A percentile compares a stretch with the other conserved stretches of the same genome.
Evolutionary conservation across 2,797 vertebrate genomes (phyloP).

Genomic region (Gallinago nigripennis): DNA sequence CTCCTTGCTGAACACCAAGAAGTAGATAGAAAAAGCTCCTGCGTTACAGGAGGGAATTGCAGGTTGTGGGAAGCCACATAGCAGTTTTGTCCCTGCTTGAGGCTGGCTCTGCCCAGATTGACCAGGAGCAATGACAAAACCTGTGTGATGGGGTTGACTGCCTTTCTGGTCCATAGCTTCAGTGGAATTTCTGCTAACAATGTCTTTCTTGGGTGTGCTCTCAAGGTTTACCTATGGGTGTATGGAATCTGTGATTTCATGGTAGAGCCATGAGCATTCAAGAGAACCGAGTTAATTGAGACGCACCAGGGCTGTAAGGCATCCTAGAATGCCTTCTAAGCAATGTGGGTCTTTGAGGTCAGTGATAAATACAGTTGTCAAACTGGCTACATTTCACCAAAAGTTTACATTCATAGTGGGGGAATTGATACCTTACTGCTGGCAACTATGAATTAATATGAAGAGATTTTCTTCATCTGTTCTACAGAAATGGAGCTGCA

Average conservation of each 20-base stretch:
- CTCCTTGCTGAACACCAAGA: neutral
- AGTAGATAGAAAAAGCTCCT: neutral
- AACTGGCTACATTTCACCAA: neutral
- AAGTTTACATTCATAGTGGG: neutral
- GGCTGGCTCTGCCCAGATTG: neutral
- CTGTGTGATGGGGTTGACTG: neutral
- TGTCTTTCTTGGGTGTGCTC: neutral
- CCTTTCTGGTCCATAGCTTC: neutral
- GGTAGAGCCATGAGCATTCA: neutral
- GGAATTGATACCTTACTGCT: neutral
- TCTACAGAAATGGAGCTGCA: slow-evolving; percentile 85
- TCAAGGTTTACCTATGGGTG: neutral
- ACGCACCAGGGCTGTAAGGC: neutral
- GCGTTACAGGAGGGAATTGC: neutral
- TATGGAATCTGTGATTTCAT: neutral
- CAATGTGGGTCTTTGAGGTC: neutral
- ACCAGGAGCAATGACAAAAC: neutral
- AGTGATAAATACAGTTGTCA: neutral
- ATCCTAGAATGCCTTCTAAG: neutral
- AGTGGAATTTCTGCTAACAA: neutral
- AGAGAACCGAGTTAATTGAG: neutral
- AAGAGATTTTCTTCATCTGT: neutral
- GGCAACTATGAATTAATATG: neutral
- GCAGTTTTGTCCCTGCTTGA: neutral
- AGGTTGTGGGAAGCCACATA: neutral